phyloP scores from a whole-genome alignment of 2,797 vertebrate genomes.

The Chanos chanos region DNA sequence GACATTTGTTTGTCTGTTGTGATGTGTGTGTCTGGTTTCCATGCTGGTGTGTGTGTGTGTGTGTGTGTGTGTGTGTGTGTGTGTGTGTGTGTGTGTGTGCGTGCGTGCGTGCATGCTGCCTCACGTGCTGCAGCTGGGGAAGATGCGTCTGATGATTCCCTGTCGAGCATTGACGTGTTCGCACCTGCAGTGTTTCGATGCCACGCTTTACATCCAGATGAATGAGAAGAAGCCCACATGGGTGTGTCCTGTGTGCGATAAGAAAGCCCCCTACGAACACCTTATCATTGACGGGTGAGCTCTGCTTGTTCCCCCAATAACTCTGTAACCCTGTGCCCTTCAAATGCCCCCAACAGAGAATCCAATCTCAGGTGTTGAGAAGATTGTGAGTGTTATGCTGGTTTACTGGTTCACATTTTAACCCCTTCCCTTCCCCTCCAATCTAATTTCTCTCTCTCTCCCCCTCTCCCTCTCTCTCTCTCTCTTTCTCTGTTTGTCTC shows the following conservation, averaged over 20 bases:
- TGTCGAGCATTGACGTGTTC: constrained; percentile 94
- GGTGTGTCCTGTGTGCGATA: constrained; percentile 97
- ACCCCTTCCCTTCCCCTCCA: no score
- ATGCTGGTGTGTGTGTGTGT: not conserved
- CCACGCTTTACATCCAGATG: constrained; percentile 97
- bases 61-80: not conserved
- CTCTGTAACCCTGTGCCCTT: no score
- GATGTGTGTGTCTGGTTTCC: not conserved
- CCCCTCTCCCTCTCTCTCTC: no score
- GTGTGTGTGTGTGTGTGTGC: not conserved
- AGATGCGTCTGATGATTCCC: constrained; percentile 94
- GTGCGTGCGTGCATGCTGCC: not conserved
- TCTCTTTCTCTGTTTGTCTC: no score
- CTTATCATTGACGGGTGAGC: constrained; percentile 96
- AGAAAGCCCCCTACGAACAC: constrained; percentile 94
- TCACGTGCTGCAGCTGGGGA: constrained; percentile 80
- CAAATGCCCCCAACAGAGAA: no score
- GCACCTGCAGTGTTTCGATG: constrained; percentile 96
- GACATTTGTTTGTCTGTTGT: not conserved
- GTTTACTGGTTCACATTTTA: no score
- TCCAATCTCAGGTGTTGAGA: no score
- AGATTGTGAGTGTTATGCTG: no score
- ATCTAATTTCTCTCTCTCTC: no score
- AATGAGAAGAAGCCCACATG: constrained; percentile 98
- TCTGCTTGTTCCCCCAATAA: no score